Conservation (phyloP, 35 echinoderm and acorn worm species). For the Heliocidaris erythrogramma region DNA sequence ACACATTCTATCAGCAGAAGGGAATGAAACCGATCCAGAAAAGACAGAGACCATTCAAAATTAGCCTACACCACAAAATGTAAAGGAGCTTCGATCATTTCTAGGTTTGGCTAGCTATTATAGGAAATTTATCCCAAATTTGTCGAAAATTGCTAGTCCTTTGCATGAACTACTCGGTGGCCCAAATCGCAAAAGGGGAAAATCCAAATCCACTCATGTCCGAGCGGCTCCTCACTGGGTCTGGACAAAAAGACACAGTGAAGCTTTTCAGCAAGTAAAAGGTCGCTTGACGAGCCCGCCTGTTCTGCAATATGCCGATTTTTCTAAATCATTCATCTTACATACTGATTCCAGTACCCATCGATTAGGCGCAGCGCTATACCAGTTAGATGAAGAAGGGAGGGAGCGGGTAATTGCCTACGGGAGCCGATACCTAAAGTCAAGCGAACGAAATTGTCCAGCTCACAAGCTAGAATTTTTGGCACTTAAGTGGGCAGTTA, state of each 20-base stretch:
- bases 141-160: conserved; percentile 56
- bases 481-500: too few species aligned
- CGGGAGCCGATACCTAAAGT: neutral
- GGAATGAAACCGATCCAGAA: conserved; percentile 58
- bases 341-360: conserved; percentile 67
- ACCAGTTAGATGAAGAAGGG: conserved; percentile 54
- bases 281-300: conserved; percentile 39
- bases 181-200: neutral
- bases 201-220: neutral
- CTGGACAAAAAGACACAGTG: conserved; percentile 57
- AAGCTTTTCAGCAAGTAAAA: conserved; percentile 53
- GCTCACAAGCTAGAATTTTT: conserved; percentile 71
- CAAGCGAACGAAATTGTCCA: conserved; percentile 58
- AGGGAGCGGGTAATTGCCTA: conserved; percentile 26
- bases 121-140: conserved; percentile 60
- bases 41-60: conserved; percentile 53
- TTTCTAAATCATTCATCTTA: conserved; percentile 59
- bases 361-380: conserved; percentile 72
- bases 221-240: conserved; percentile 34
- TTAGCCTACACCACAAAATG: conserved; percentile 65
- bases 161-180: conserved; percentile 4
- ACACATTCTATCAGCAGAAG: conserved; percentile 58
- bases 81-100: conserved; percentile 55
- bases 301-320: conserved; percentile 62
- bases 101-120: conserved; percentile 76